Evolutionary conservation across 1,140 invertebrate species (phyloP).

Genomic region (Goniozus legneri): DNA sequence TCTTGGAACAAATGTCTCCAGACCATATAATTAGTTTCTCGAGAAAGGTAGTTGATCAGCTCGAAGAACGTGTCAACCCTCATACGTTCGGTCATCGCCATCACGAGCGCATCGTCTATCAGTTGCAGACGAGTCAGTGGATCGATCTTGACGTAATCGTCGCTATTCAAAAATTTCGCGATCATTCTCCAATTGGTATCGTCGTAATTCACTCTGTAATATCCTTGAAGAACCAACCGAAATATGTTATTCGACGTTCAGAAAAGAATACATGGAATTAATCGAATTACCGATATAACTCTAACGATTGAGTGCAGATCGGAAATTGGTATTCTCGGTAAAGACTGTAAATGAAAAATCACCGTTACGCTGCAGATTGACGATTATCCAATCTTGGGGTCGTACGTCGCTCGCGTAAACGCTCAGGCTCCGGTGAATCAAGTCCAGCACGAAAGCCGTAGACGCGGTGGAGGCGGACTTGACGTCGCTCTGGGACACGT

Average conservation of each 20-base stretch:
- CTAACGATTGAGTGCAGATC: no score
- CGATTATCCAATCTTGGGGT: neutral
- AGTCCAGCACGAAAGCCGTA: neutral
- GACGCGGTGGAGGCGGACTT: neutral
- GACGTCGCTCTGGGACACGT: neutral
- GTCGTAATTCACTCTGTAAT: conserved; percentile 62
- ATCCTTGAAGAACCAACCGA: conserved; percentile 37
- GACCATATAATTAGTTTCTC: conserved; percentile 63
- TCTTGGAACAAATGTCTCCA: conserved; percentile 61
- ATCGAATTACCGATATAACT: no score
- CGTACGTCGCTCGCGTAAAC: neutral
- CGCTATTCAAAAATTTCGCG: conserved; percentile 43
- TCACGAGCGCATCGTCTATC: conserved; percentile 69
- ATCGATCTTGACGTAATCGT: conserved; percentile 56
- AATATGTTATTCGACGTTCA: neutral
- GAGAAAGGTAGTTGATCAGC: conserved; percentile 58
- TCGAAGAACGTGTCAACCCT: conserved; percentile 55
- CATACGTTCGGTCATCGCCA: conserved; percentile 58
- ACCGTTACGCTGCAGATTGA: conserved; percentile 1
- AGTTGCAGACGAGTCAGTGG: conserved; percentile 69
- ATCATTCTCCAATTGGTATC: conserved; percentile 56
- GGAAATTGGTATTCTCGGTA: no score
- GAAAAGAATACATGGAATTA: neutral
- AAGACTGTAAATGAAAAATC: neutral
- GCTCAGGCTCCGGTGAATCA: neutral